Percentiles rank a stretch among this genome's conserved stretches.
Conservation (phyloP, 2,888 invertebrate species). For the Brenthis daphne region DNA sequence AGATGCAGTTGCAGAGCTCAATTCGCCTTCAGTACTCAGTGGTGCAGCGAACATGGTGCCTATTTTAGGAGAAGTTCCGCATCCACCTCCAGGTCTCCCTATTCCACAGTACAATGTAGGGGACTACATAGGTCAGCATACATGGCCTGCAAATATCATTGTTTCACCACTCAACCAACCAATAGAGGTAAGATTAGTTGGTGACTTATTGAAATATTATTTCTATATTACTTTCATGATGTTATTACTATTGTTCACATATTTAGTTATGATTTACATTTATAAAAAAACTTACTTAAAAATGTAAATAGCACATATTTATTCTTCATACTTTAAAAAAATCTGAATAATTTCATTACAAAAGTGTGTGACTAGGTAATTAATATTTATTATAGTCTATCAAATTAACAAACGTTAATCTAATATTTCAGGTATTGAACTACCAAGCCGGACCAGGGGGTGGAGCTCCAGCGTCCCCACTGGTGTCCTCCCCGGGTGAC, state of each 20-base stretch:
- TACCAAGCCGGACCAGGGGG: slow-evolving; percentile 59
- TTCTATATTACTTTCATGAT: background rate
- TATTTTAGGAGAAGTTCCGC: slow-evolving; percentile 67
- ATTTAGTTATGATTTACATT: too few species aligned
- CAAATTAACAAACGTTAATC: background rate
- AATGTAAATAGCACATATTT: background rate
- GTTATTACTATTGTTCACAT: too few species aligned
- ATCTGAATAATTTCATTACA: background rate
- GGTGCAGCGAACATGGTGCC: slow-evolving; percentile 62
- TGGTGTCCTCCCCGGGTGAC: slow-evolving; percentile 90
- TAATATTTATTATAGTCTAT: background rate
- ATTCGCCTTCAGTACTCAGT: slow-evolving; percentile 65
- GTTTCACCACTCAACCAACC: slow-evolving; percentile 72
- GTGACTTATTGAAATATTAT: background rate
- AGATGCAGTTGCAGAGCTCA: slow-evolving; percentile 66
- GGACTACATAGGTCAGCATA: slow-evolving; percentile 72
- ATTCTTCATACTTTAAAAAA: background rate
- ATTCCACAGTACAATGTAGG: slow-evolving; percentile 75
- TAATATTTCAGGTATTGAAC: slow-evolving; percentile 60
- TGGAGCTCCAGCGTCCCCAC: slow-evolving; percentile 83
- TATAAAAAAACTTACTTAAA: too few species aligned
- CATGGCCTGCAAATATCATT: slow-evolving; percentile 75
- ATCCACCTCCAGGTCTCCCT: slow-evolving; percentile 74
- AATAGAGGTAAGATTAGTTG: slow-evolving; percentile 67
- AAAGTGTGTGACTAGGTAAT: background rate